Evolutionary conservation across 2,113 vertebrate genomes (phyloP), one percentile per base, ranked within the genome.

Genomic region (Chloroceryle aenea): DNA sequence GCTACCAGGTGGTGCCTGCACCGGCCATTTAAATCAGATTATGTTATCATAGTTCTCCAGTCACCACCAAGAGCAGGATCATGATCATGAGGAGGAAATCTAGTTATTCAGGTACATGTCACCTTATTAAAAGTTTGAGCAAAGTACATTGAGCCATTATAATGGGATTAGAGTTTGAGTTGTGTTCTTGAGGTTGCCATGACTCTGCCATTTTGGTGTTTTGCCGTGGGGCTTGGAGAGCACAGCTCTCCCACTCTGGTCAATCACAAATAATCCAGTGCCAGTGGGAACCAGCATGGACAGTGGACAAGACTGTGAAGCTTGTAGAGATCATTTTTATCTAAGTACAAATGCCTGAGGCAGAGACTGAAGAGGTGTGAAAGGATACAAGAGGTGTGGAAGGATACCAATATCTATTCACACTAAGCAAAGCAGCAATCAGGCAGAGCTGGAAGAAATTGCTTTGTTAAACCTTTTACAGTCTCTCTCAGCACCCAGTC

Each of bases 71-170:
- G 61, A 92, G 84, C 92, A 90, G 68, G 77, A 85, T 92, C 95
- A 93, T 47, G 93, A 92, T 66, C 64, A 83, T 85, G 72, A 84
- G 73, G 61, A 96, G 87, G 53, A 97, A 97, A 97, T 97, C 68
- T 89, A 97, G 91, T 97, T 97, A 97, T 95, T 95, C 84, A 95
- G 91, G 95, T 87, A 96, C 95, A 97, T 81, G 69, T 80, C 97
- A 89, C 89, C 77, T 97, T 95, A 97, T 97, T 97, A 97, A 95
- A 97, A 97, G 92, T 96, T 95, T 95, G 82, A 94, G 87, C 43
- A 96, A 97, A 96, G 90, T 94, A 97, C 92, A 96, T 66, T 87
- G 95, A 91, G 75, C 75, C 4, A 0, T 91, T 91, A 86, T 96
- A 97, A 96, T 87, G 61, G 66, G 73, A 96, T 97, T 96, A 97